Conservation (phyloP, 2,888 invertebrate species). For the Melanostoma scalare region DNA sequence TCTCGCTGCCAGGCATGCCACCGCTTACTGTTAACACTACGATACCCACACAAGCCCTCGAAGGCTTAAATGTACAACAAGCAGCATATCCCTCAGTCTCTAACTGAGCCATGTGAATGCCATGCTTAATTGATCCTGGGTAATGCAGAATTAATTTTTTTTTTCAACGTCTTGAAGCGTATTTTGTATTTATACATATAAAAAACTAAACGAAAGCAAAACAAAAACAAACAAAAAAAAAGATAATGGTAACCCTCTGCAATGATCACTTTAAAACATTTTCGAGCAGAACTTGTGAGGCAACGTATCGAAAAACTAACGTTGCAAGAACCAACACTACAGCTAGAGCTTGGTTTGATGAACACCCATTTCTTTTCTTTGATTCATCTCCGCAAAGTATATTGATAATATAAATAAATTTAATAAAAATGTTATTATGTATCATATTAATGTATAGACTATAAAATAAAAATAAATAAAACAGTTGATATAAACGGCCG, state of each 20-base stretch:
- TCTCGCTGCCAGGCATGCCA: conserved; percentile 90
- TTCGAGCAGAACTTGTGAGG: conserved; percentile 20
- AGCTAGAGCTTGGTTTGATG: conserved; percentile 44
- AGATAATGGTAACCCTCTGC: background rate
- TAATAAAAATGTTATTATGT: conserved; percentile 54
- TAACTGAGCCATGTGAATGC: conserved; percentile 42
- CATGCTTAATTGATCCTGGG: conserved; percentile 32
- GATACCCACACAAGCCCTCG: conserved; percentile 72
- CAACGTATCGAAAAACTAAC: conserved; percentile 26
- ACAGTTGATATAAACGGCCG: conserved; percentile 16
- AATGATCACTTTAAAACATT: background rate
- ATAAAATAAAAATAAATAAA: conserved; percentile 37
- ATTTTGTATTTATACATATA: no score
- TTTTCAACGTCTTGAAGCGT: conserved; percentile 28
- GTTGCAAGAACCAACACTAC: conserved; percentile 13
- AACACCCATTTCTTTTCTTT: conserved; percentile 35
- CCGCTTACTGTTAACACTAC: conserved; percentile 90
- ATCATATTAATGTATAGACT: conserved; percentile 61
- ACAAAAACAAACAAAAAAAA: conserved; percentile 31
- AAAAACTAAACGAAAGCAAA: conserved; percentile 23
- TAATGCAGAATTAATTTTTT: conserved; percentile 38
- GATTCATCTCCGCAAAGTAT: conserved; percentile 48
- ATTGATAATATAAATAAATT: conserved; percentile 49
- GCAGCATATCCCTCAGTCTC: conserved; percentile 52
- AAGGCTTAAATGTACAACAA: conserved; percentile 61